Percentiles rank a stretch among this genome's conserved stretches.
Conservation (phyloP, 2,888 invertebrate species). For the Orthosia cruda region DNA sequence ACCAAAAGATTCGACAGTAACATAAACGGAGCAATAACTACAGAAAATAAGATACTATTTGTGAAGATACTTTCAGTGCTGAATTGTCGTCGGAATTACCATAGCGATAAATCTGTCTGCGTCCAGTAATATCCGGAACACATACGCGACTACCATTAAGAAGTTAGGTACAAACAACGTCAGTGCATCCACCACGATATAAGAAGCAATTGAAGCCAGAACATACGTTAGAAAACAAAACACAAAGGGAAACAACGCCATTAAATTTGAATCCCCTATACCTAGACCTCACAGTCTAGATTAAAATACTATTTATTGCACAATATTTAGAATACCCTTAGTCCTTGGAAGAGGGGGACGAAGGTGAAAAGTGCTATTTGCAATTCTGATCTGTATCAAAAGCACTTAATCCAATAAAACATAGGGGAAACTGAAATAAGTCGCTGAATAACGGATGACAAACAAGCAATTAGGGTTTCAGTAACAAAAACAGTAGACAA, state of each 20-base stretch:
- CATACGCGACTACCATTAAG: conserved; percentile 47
- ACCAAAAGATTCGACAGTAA: conserved; percentile 6
- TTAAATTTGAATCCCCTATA: conserved; percentile 75
- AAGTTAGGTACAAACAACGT: conserved; percentile 53
- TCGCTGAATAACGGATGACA: conserved; percentile 71
- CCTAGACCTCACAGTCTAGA: conserved; percentile 77
- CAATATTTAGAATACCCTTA: conserved; percentile 73
- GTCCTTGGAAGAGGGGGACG: conserved; percentile 70
- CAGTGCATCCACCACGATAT: conserved; percentile 65
- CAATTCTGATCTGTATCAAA: conserved; percentile 70
- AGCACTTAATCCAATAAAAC: conserved; percentile 73
- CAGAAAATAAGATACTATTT: conserved; percentile 25
- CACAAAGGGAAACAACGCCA: conserved; percentile 75
- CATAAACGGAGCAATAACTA: conserved; percentile 15
- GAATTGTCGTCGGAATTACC: conserved; percentile 36
- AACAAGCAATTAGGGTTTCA: conserved; percentile 70
- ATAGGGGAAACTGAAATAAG: conserved; percentile 68
- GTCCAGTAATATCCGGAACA: conserved; percentile 50
- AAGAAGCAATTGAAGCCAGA: conserved; percentile 66
- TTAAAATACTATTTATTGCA: conserved; percentile 77
- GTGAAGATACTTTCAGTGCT: conserved; percentile 19
- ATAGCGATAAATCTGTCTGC: conserved; percentile 55
- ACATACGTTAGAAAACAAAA: conserved; percentile 74
- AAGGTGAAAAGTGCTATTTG: conserved; percentile 79
- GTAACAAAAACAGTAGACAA: conserved; percentile 44